A percentile compares a stretch with the other conserved stretches of the same genome.
Conservation (phyloP, 2,113 vertebrate species). For the Loxodonta africana region DNA sequence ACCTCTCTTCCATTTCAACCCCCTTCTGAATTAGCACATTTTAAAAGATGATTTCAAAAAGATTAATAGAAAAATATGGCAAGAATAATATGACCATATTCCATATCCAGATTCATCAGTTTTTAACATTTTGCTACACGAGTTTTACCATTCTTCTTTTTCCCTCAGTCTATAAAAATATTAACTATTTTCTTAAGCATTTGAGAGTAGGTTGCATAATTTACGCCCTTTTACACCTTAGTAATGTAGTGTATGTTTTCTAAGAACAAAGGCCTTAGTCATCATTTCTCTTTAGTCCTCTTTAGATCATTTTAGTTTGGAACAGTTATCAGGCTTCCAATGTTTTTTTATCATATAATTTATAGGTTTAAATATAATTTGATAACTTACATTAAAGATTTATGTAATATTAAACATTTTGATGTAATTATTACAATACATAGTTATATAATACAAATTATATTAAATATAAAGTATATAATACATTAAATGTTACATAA, state of each 20-base stretch:
- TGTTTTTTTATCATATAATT: slow-evolving; percentile 43
- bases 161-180: background rate
- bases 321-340: background rate
- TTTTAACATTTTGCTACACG: slow-evolving; percentile 16
- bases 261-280: background rate
- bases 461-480: background rate
- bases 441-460: background rate
- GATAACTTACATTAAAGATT: background rate
- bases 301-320: background rate
- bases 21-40: background rate
- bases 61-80: background rate
- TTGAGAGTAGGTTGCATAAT: background rate
- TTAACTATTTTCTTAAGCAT: slow-evolving; percentile 16
- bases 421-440: background rate
- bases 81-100: background rate
- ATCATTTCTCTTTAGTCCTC: background rate
- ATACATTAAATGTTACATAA: background rate
- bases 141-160: background rate
- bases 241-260: slow-evolving; percentile 47
- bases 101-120: background rate
- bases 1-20: background rate
- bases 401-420: background rate
- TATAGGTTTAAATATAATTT: slow-evolving; percentile 16
- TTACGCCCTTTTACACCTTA: background rate
- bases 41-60: background rate